Percentiles rank a stretch among this genome's conserved stretches.
Conservation (phyloP, 2,888 invertebrate species). For the Eupithecia subumbrata region DNA sequence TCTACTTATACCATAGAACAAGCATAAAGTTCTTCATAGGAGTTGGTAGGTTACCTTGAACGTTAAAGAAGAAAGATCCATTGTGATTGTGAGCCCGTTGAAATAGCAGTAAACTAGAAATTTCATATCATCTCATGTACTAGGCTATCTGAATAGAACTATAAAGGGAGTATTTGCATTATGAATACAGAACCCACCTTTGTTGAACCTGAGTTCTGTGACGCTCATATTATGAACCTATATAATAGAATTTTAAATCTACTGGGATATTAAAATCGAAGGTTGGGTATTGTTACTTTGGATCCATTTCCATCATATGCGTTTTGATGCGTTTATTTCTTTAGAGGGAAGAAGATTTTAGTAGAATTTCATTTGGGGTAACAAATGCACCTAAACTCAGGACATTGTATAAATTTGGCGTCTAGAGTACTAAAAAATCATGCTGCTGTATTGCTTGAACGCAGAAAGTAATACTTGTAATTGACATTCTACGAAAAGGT, state of each 20-base stretch:
- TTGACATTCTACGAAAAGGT: background rate
- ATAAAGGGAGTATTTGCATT: conserved; percentile 2
- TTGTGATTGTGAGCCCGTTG: conserved; percentile 9
- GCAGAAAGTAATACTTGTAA: background rate
- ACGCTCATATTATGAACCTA: background rate
- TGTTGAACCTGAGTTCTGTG: conserved; percentile 4
- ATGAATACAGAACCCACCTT: conserved; percentile 8
- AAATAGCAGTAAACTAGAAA: conserved; percentile 32
- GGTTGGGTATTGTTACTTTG: background rate
- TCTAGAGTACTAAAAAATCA: background rate
- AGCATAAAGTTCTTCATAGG: background rate
- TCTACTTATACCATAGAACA: background rate
- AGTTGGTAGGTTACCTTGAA: background rate
- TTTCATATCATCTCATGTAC: conserved; percentile 25
- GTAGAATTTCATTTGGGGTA: background rate
- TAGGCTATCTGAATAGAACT: conserved; percentile 23
- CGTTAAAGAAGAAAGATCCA: background rate
- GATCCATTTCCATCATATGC: background rate
- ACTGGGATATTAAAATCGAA: conserved; percentile 9
- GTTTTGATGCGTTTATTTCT: background rate
- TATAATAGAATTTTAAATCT: conserved; percentile 15
- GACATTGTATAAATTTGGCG: background rate
- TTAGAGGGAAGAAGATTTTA: background rate
- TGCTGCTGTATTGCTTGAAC: background rate
- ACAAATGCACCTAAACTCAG: background rate